phyloP scores from a whole-genome alignment of 2,113 vertebrate genomes.

The Accipiter cooperii region DNA sequence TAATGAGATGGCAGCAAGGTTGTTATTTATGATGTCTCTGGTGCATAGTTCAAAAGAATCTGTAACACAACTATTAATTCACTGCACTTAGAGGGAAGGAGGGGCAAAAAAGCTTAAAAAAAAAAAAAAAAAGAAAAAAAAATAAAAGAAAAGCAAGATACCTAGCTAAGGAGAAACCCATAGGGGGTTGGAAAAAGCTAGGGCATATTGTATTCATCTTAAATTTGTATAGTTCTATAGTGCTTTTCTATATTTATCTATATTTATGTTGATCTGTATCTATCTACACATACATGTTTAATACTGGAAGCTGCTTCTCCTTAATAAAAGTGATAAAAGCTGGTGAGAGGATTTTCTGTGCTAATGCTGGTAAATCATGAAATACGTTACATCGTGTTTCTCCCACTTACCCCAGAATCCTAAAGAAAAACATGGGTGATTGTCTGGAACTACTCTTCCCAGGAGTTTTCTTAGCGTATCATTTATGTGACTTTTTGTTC shows the following conservation, averaged over 20 bases:
- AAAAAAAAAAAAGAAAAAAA: neutral
- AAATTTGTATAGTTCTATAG: neutral
- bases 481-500: neutral
- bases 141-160: too few relatives aligned
- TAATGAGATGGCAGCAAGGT: neutral
- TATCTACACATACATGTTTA: neutral
- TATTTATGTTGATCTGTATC: neutral
- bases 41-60: neutral
- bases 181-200: neutral
- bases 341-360: neutral
- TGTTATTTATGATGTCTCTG: neutral
- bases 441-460: neutral
- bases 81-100: neutral
- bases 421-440: neutral
- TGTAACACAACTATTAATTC: neutral
- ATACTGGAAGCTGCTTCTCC: neutral
- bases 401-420: neutral
- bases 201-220: neutral
- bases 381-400: neutral
- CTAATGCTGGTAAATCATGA: neutral
- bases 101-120: neutral
- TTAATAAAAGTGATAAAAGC: neutral
- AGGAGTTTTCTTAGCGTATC: fast-evolving
- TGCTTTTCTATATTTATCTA: neutral
- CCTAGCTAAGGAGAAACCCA: neutral